Conservation (phyloP, 2,797 vertebrate genomes). For the Gadopsis marmoratus region DNA sequence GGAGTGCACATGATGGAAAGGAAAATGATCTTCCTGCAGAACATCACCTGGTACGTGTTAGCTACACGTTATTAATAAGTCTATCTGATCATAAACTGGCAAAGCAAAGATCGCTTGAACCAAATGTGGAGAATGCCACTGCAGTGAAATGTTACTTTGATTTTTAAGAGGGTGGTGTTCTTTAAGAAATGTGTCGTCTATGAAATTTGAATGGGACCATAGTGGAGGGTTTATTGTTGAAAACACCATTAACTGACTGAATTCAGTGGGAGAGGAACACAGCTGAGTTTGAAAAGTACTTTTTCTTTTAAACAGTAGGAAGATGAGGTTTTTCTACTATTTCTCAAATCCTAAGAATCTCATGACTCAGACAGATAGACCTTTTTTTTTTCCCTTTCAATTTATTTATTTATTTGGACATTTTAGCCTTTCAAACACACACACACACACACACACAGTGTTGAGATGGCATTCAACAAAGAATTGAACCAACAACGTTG, state of each 20-base stretch:
- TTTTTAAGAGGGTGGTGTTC: neutral
- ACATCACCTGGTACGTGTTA: slow-evolving; percentile 43
- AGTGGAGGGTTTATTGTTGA: neutral
- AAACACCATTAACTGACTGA: too few relatives aligned
- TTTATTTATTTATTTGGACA: neutral
- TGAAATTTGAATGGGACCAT: neutral
- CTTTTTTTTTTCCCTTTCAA: neutral
- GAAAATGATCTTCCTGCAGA: slow-evolving; percentile 4
- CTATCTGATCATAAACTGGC: slow-evolving; percentile 25
- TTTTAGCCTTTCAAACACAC: too few relatives aligned
- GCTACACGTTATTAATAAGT: neutral
- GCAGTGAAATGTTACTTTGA: neutral
- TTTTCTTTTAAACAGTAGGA: neutral
- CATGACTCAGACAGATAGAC: neutral
- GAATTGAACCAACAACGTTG: too few relatives aligned
- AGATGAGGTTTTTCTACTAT: neutral
- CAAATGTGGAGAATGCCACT: slow-evolving; percentile 1
- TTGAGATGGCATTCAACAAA: too few relatives aligned
- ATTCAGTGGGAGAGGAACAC: too few relatives aligned
- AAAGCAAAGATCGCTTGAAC: neutral
- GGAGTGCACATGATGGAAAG: slow-evolving; percentile 44
- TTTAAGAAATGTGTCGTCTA: neutral
- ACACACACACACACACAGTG: too few relatives aligned
- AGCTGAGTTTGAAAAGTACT: too few relatives aligned
- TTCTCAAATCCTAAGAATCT: neutral